Base-by-base conservation (phyloP, 2,113 vertebrate species). In the Hassar affinis region DNA sequence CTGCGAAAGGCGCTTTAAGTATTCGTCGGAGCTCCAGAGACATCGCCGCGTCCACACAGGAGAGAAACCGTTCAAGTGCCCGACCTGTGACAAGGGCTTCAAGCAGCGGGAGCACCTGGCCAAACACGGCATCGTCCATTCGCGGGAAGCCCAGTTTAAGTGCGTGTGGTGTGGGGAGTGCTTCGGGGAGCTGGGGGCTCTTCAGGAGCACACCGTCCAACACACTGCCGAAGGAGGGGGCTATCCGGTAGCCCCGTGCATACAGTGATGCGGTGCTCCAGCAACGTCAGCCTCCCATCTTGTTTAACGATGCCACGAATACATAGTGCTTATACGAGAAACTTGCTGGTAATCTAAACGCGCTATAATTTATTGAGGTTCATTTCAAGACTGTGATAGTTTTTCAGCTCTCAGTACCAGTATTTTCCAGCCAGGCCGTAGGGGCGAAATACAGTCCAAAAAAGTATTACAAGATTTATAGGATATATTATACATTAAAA, bases 31-130 rank as follows among this genome's bases (percentile, higher is more conserved):
- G 92, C 92, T 99, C 91, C 96, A 97, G 92, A 95, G 97, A 76
- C 98, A 99, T 82, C 95, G 96, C 52, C 94, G 97, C 0, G 97
- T 98, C 6, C 98, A 99, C 93, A 99, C 98, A 0, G 98, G 98
- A 0, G 98, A 99, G 92, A 99, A 99, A 89, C 98, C 98, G 35
- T 99, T 97, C 91, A 98, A 98, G 91, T 99, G 98, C 78, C 95
- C 95, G 87, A 96, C 93, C 79, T 99, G 98, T 0, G 98, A 99
- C 90, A 99, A 98, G 89, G 97, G 96, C 89, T 99, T 99, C 93
- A 99, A 99, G 90, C 98, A 99, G 90, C 95, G 97, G 0, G 97
- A 99, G 92, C 97, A 99, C 90, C 94, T 99, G 90, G 97, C 97
- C 91, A 99, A 98, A 93, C 97, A 99, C 88, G 97, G 98, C 89